Conservation (phyloP, 2,797 vertebrate genomes). For the Sarcophilus harrisii region DNA sequence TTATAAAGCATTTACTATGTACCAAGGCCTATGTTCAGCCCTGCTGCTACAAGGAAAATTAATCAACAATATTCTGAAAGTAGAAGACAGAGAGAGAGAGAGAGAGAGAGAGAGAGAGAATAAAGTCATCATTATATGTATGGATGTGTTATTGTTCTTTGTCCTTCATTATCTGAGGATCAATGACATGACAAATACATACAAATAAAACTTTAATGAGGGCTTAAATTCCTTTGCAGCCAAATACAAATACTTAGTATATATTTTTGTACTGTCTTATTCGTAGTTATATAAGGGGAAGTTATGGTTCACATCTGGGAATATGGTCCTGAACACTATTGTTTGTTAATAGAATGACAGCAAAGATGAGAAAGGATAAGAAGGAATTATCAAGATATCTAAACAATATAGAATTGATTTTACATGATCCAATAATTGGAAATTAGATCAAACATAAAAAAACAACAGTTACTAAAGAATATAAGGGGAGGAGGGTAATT, state of each 20-base stretch:
- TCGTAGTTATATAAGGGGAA: neutral
- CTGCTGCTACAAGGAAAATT: neutral
- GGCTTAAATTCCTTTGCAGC: neutral
- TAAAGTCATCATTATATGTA: neutral
- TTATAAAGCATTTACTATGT: neutral
- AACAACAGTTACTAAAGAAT: neutral
- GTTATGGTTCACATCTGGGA: neutral
- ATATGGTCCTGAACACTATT: neutral
- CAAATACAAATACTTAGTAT: neutral
- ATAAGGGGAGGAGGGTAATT: neutral
- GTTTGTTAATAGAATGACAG: neutral
- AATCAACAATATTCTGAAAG: neutral
- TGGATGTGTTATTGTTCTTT: neutral
- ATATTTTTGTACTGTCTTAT: neutral
- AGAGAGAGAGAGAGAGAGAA: neutral
- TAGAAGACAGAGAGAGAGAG: neutral
- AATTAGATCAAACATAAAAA: conserved; percentile 40
- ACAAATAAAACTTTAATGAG: neutral
- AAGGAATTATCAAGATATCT: neutral
- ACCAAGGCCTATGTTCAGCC: neutral
- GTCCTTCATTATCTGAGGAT: neutral
- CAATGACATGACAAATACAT: neutral
- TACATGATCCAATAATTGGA: conserved; percentile 17
- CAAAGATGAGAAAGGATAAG: neutral
- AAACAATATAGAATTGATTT: conserved; percentile 42